These are phyloP conservation scores for Ophiothrix spiculata DNA, from an alignment of 35 echinoderm and acorn worm species.

Conservation along the genomic window DNA sequence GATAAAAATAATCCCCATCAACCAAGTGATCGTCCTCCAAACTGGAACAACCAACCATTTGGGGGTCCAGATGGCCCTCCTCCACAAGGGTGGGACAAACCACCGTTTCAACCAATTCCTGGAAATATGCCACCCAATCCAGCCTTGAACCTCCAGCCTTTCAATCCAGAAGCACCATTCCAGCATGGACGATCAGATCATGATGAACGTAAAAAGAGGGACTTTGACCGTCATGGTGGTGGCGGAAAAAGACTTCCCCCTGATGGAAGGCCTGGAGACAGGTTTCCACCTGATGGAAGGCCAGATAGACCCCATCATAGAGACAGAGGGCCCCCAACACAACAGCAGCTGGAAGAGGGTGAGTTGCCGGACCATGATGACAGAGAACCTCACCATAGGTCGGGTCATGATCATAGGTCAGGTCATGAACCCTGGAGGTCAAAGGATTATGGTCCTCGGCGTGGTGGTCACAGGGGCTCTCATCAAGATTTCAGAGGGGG, in stretches of 20 bases:
- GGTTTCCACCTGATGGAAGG: not conserved
- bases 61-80: not conserved
- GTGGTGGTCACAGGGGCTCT: not conserved
- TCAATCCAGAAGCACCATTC: not conserved
- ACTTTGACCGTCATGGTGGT: not conserved
- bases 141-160: not conserved
- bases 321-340: not conserved
- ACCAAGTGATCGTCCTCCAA: not conserved
- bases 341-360: not conserved
- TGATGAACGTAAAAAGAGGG: not conserved
- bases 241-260: not conserved
- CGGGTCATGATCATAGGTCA: not conserved
- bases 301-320: not conserved
- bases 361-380: not conserved
- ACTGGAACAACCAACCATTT: not conserved
- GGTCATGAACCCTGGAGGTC: not conserved
- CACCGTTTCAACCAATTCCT: not conserved
- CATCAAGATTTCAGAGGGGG: not conserved
- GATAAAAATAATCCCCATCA: not conserved
- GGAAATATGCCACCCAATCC: not conserved
- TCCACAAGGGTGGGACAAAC: not conserved
- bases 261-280: not conserved
- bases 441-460: not conserved
- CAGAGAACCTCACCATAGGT: constrained; percentile 1
- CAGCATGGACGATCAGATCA: not conserved